Evolutionary conservation across 2,113 vertebrate genomes (phyloP), one percentile per base, ranked within the genome.

Genomic region (Mesocricetus auratus): DNA sequence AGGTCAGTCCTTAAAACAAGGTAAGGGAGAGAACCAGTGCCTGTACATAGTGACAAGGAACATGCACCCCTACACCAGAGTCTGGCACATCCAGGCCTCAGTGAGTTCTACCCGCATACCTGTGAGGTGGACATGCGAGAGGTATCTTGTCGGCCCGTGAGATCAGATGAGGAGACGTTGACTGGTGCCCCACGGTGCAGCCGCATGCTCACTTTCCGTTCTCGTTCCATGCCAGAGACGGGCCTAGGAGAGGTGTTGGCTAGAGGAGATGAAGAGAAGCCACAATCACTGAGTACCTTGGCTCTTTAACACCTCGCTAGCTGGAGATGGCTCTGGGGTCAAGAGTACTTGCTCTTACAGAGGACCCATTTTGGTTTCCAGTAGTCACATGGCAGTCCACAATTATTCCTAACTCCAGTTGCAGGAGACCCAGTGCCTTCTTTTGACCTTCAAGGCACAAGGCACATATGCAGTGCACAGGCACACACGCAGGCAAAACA

Each of bases 91-190:
- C 50, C 73, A 0, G 9, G 60, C 73, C 88, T 29, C 3, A 5
- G 68, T 0, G 4, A 47, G 78, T 47, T 64, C 33, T 1, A 64
- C 45, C 96, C 29, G 36, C 98, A 75, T 99, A 99, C 99, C 99
- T 99, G 99, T 77, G 99, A 99, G 96, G 99, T 99, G 98, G 99
- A 99, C 99, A 99, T 99, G 98, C 99, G 99, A 62, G 99, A 99
- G 95, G 99, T 99, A 97, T 99, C 99, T 98, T 99, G 99, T 85
- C 99, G 99, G 97, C 99, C 99, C 1, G 99, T 99, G 97, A 99
- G 98, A 96, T 99, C 99, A 19, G 99, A 99, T 0, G 99, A 99
- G 0, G 99, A 99, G 94, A 99, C 98, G 96, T 99, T 99, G 97
- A 99, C 99, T 0, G 99, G 99, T 91, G 99, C 99, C 1, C 99